Conservation (phyloP, 2,113 vertebrate genomes). For the Varanus salvator region DNA sequence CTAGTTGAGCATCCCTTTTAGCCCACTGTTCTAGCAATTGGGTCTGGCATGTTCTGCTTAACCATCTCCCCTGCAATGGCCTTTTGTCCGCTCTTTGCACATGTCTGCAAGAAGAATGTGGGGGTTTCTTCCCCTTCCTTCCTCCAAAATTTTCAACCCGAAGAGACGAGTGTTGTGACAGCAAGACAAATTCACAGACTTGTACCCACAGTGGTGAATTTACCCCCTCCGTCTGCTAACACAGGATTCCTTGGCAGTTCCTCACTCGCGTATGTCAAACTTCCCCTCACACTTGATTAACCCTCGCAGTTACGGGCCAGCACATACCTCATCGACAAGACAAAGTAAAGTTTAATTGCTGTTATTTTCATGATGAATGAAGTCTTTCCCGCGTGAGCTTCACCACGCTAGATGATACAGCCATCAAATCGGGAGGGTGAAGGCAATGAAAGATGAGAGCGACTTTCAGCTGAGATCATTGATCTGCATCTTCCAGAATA, state of each 20-base stretch:
- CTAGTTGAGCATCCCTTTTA: not conserved
- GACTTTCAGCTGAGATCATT: slow-evolving; percentile 72
- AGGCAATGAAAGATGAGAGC: slow-evolving; percentile 71
- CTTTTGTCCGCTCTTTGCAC: rapidly evolving
- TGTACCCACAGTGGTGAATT: slow-evolving; percentile 50
- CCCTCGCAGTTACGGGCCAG: slow-evolving; percentile 66
- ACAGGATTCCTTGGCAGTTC: slow-evolving; percentile 56
- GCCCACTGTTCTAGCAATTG: not conserved
- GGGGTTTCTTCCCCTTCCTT: not conserved
- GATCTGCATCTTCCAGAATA: slow-evolving; percentile 43
- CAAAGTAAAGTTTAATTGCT: slow-evolving; percentile 78
- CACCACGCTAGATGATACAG: slow-evolving; percentile 73
- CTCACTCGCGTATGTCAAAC: slow-evolving; percentile 40
- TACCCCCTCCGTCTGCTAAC: slow-evolving; percentile 54
- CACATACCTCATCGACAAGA: slow-evolving; percentile 69
- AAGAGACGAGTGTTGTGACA: slow-evolving; percentile 52
- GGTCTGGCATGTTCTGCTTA: not conserved
- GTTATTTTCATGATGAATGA: slow-evolving; percentile 73
- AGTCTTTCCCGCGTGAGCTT: slow-evolving; percentile 65
- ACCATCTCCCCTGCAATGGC: not conserved
- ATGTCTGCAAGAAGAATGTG: rapidly evolving
- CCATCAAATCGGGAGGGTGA: slow-evolving; percentile 61
- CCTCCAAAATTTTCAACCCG: slow-evolving; percentile 12
- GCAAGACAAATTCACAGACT: slow-evolving; percentile 49
- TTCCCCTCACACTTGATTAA: slow-evolving; percentile 70